Evolutionary conservation across 2,888 invertebrate genomes (phyloP), one percentile per base, ranked within the genome.

Genomic region (Pseudoips prasinana): DNA sequence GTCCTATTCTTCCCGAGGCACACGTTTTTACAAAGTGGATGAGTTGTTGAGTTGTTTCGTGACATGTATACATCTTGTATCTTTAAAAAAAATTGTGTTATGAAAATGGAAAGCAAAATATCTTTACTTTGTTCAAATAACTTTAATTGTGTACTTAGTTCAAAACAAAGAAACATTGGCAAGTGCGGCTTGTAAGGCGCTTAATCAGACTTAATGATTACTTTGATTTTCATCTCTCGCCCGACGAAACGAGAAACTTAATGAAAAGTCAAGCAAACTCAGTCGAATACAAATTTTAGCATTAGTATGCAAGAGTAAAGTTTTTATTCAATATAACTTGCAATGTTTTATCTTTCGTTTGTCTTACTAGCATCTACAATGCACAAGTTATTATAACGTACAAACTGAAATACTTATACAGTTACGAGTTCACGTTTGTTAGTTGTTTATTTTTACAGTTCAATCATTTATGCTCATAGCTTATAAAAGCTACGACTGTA

Each of bases 221-320:
- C 81, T 83, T 83, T 81, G 83, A 84, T 84, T 84, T 77, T 74
- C 79, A 74, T 81, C 74, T 80, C 73, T 59, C 68, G 68, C 73
- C 59, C 69, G 64, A 70, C 70, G 73, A 74, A 77, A 78, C 77
- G 75, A 74, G 78, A 70, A 79, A 79, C 73, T 83, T 82, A 84
- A 85, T 83, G 82, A 82, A 82, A 84, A 84, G 83, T 85, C 83
- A 84, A 84, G 76, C 74, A 78, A 83, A 83, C 83, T 84, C 78
- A 68, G 75, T 70, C 77, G 84, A 85, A 84, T 85, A 85, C 76
- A 83, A 85, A 85, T 82, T 84, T 79, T 64, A 77, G 64, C 80
- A 85, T 86, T 86, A 86, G 81, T 86, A 86, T 86, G 84, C 86
- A 86, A 83, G 81, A 81, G 71, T 69, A 81, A 86, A 85, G 84